Evolutionary conservation across 2,797 vertebrate species (phyloP), one percentile per base, ranked within the genome.

Genomic region (Danio albolineatus): DNA sequence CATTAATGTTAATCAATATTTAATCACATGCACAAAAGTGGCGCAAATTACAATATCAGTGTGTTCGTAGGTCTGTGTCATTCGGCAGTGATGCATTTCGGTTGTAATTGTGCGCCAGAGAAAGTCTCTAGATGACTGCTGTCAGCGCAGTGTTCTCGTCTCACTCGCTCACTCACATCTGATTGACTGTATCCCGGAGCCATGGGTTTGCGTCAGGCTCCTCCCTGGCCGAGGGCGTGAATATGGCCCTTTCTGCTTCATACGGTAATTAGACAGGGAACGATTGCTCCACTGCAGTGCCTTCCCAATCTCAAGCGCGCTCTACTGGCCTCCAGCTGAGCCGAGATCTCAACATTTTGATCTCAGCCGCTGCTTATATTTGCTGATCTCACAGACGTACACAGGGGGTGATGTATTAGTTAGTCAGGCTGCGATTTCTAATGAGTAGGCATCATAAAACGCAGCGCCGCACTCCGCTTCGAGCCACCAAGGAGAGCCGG

Each of bases 241-340:
- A 64, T 43, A 17, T 38, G 10, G 67, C 39, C 66, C 62, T 36
- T 53, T 79, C 57, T 41, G 64, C 76, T 78, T 28, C 44, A 8
- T 82, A 81, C 81, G 85, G 84, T 83, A 87, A 90, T 81, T 80
- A 89, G 85, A 83, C 81, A 80, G 82, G 81, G 78, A 87, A 61
- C 44, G 19, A 79, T 72, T 19, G 76, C 76, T 5, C 10, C 44
- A 79, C 80, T 85, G 51, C 78, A 82, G 59, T n/a, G 57, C 48
- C 5, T 79, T 79, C 76, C 89, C 83, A 76, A 87, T 85, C 85
- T 85, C 84, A 87, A 73, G 80, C 81, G 72, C 61, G 19, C 87
- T 83, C 0, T 54, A 78, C 85, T 81, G 79, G 78, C 72, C 81
- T 86, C 82, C 83, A 76, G 82, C 88, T 85, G 84, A 86, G 81